Conservation (phyloP, 2,113 vertebrate genomes). For the Oceanites oceanicus region DNA sequence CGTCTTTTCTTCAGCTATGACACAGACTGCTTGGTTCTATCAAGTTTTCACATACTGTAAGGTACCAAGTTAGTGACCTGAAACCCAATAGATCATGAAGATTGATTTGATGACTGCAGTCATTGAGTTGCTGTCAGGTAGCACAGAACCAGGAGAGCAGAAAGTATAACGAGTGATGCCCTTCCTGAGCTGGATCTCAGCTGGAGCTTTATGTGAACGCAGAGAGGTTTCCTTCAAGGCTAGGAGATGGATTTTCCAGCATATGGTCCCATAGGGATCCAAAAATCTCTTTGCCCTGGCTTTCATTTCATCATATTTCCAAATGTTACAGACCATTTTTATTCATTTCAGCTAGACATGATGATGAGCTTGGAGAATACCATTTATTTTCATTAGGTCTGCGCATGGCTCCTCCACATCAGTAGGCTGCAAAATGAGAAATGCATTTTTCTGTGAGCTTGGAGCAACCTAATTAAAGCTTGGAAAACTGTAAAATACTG, state of each 20-base stretch:
- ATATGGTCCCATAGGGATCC: rapidly evolving
- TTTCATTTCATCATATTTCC: neutral
- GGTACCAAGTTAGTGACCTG: neutral
- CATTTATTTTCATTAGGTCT: neutral
- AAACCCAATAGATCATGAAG: neutral
- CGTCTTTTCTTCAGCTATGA: neutral
- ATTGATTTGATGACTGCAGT: neutral
- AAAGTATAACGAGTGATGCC: neutral
- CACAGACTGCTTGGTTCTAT: neutral
- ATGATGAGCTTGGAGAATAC: neutral
- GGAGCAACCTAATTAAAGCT: neutral
- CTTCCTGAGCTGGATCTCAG: neutral
- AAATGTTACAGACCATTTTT: neutral
- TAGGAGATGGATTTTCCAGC: neutral
- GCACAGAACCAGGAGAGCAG: neutral
- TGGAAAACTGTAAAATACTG: neutral
- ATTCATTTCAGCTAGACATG: neutral
- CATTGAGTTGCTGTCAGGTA: neutral
- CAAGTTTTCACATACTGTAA: neutral
- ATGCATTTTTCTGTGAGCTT: neutral
- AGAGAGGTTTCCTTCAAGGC: neutral
- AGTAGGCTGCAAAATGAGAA: constrained; percentile 31
- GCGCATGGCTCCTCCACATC: neutral
- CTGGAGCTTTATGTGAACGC: neutral
- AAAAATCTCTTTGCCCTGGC: neutral